Percentiles rank a stretch among this genome's conserved stretches.
Evolutionary conservation across 2,797 vertebrate species (phyloP).

Genomic region (Coluber constrictor): DNA sequence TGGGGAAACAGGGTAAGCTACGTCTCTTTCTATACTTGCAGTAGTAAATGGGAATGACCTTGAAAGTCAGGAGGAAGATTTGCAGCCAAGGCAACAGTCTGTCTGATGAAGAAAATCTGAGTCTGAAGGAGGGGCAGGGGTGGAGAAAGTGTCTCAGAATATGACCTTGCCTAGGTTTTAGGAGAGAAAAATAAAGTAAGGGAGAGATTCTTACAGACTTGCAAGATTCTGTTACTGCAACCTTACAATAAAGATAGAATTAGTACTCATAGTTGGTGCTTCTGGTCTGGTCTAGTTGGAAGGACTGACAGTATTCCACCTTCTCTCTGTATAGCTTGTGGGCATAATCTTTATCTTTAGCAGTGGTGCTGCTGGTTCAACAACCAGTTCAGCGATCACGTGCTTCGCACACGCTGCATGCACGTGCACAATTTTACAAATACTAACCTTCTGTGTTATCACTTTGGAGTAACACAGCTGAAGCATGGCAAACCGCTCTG

Average conservation of each 20-base stretch:
- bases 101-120: not conserved
- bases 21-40: not conserved
- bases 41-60: not conserved
- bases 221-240: not conserved
- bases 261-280: not conserved
- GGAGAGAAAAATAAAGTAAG: not conserved
- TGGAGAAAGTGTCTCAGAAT: not conserved
- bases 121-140: not conserved
- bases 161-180: not conserved
- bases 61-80: not conserved
- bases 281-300: not conserved
- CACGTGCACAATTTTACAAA: no score
- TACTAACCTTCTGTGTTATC: no score
- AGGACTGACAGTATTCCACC: not conserved
- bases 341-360: not conserved
- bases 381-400: no score
- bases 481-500: no score
- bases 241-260: not conserved
- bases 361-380: no score
- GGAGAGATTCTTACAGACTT: not conserved
- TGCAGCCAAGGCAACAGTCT: not conserved
- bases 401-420: no score
- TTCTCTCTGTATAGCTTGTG: not conserved
- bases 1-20: not conserved
- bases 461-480: no score